Evolutionary conservation across 2,888 invertebrate genomes (phyloP).

Genomic region (Anticlea derivata): DNA sequence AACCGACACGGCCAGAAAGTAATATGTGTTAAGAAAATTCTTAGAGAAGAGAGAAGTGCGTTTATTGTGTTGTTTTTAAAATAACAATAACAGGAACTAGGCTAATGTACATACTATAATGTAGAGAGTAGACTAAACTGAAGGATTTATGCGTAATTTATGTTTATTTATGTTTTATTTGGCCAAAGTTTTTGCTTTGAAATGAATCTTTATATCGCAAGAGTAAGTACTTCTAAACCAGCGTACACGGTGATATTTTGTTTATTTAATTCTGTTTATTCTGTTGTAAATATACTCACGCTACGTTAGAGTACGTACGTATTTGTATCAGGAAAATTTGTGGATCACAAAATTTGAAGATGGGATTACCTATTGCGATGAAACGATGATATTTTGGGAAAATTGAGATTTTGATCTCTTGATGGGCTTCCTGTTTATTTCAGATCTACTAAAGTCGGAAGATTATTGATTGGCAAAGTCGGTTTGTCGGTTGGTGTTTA

Average conservation of each 20-base stretch:
- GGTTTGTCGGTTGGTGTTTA: background rate
- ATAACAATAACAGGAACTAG: constrained; percentile 2
- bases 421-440: constrained; percentile 3
- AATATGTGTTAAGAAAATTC: too few relatives aligned
- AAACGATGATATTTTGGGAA: constrained; percentile 1
- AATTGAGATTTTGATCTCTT: background rate
- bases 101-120: constrained; percentile 1
- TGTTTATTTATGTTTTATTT: constrained; percentile 26
- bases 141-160: constrained; percentile 13
- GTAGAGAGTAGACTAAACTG: constrained; percentile 7
- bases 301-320: too few relatives aligned
- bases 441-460: background rate
- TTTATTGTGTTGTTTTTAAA: constrained; percentile 4
- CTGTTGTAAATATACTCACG: constrained; percentile 32
- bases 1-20: too few relatives aligned
- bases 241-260: too few relatives aligned
- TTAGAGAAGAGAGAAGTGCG: too few relatives aligned
- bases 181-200: constrained; percentile 22
- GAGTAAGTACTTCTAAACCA: background rate
- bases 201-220: constrained; percentile 25
- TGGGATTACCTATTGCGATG: background rate
- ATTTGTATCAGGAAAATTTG: constrained; percentile 21
- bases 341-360: constrained; percentile 3
- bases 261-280: constrained; percentile 43
- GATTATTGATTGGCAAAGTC: too few relatives aligned